Conservation (phyloP, 2,797 vertebrate genomes). For the Eurystomus glaucurus region DNA sequence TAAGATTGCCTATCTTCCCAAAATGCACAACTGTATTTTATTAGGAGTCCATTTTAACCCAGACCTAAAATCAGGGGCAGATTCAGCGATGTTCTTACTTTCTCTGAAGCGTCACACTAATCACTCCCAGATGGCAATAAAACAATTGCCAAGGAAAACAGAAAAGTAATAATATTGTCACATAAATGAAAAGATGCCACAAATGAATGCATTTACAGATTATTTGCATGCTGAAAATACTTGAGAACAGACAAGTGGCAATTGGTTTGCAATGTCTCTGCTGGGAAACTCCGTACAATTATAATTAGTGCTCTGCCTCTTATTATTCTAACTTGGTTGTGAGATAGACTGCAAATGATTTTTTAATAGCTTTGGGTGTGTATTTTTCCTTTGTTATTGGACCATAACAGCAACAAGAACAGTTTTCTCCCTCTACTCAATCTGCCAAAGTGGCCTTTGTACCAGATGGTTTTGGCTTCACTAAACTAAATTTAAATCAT, state of each 20-base stretch:
- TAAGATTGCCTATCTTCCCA: neutral
- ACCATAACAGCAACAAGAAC: constrained; percentile 60
- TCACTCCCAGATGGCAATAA: constrained; percentile 42
- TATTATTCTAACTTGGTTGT: constrained; percentile 69
- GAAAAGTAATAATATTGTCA: constrained; percentile 51
- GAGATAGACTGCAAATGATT: constrained; percentile 69
- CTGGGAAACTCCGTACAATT: constrained; percentile 63
- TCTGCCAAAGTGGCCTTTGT: constrained; percentile 61
- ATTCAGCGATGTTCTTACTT: neutral
- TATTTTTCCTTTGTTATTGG: constrained; percentile 76
- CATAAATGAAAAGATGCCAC: constrained; percentile 58
- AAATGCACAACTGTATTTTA: constrained; percentile 4
- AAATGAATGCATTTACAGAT: constrained; percentile 60
- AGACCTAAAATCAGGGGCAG: neutral
- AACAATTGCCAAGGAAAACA: constrained; percentile 62
- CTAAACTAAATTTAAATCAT: constrained; percentile 59
- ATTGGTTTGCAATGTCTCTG: constrained; percentile 65
- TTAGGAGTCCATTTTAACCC: constrained; percentile 23
- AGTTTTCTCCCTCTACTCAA: constrained; percentile 35
- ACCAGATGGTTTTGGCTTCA: constrained; percentile 68
- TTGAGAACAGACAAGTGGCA: constrained; percentile 67
- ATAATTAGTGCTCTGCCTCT: constrained; percentile 64
- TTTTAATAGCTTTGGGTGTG: constrained; percentile 68
- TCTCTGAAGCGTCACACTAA: constrained; percentile 28
- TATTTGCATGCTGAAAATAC: constrained; percentile 34